phyloP scores from a whole-genome alignment of 2,888 invertebrate genomes.

The Caradrina kadenii region DNA sequence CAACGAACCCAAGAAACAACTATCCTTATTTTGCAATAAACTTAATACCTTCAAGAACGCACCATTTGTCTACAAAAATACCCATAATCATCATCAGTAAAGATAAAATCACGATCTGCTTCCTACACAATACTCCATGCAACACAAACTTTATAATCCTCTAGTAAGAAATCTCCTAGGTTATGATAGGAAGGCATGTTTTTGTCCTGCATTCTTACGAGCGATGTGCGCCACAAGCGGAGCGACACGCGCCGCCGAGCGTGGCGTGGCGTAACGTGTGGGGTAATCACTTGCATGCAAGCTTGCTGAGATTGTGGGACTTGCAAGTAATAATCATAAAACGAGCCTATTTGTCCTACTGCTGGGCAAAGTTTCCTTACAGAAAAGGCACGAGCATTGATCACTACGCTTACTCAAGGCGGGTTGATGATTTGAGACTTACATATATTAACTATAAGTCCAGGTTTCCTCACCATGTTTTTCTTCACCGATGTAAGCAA shows the following conservation, averaged over 20 bases:
- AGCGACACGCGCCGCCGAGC: conserved; percentile 72
- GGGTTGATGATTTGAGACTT: too few relatives aligned
- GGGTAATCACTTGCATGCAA: conserved; percentile 56
- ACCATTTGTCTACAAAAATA: not conserved
- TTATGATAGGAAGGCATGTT: conserved; percentile 27
- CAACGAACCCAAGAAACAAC: not conserved
- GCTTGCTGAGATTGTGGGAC: conserved; percentile 25
- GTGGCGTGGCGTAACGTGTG: conserved; percentile 72
- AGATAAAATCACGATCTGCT: not conserved
- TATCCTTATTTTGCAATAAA: not conserved
- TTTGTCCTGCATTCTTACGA: conserved; percentile 55
- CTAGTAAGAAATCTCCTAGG: conserved; percentile 7
- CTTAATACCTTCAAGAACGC: not conserved
- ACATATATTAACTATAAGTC: too few relatives aligned
- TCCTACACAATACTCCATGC: not conserved
- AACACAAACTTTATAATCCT: conserved; percentile 2
- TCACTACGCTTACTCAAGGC: too few relatives aligned
- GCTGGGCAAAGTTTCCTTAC: too few relatives aligned
- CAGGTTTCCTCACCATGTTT: too few relatives aligned
- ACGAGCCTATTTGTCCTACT: too few relatives aligned
- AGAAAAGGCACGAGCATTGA: too few relatives aligned
- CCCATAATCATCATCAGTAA: not conserved
- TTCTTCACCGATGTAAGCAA: too few relatives aligned
- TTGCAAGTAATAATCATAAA: not conserved
- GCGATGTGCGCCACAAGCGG: conserved; percentile 61